Conservation (phyloP, 2,113 vertebrate species). For the Misgurnus mizolepis region DNA sequence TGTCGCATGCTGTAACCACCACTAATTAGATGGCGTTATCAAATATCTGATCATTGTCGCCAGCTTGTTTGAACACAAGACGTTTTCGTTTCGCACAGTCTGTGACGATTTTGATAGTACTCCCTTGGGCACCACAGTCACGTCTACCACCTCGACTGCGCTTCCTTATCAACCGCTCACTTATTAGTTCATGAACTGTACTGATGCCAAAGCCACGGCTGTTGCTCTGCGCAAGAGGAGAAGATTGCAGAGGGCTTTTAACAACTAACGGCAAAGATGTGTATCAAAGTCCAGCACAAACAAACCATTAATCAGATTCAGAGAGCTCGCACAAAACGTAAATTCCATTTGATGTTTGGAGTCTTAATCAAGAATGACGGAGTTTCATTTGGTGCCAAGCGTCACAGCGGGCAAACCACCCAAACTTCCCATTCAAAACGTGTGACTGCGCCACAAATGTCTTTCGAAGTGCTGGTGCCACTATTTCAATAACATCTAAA, state of each 20-base stretch:
- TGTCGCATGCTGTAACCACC: not conserved
- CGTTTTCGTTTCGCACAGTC: constrained; percentile 34
- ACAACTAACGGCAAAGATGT: constrained; percentile 33
- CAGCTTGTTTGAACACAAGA: constrained; percentile 40
- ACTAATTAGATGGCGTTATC: constrained; percentile 8
- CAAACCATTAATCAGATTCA: constrained; percentile 39
- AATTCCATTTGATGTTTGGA: constrained; percentile 45
- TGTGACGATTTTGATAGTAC: constrained; percentile 34
- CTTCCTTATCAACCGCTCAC: constrained; percentile 51
- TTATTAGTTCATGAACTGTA: constrained; percentile 49
- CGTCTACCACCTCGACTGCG: constrained; percentile 44
- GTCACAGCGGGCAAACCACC: constrained; percentile 5
- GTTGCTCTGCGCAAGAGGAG: constrained; percentile 22
- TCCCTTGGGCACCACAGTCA: constrained; percentile 40
- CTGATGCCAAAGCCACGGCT: constrained; percentile 25
- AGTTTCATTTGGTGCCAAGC: constrained; percentile 17
- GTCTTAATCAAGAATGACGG: constrained; percentile 30
- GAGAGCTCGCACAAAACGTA: constrained; percentile 22
- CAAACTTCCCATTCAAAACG: constrained; percentile 11
- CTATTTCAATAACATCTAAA: constrained; percentile 50
- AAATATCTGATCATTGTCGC: constrained; percentile 22
- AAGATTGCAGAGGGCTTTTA: constrained; percentile 20
- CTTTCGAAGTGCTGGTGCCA: constrained; percentile 50
- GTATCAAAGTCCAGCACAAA: constrained; percentile 35
- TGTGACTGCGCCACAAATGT: constrained; percentile 15